Evolutionary conservation across 2,888 invertebrate genomes (phyloP), one percentile per base, ranked within the genome.

Genomic region (Rotaria sp.): DNA sequence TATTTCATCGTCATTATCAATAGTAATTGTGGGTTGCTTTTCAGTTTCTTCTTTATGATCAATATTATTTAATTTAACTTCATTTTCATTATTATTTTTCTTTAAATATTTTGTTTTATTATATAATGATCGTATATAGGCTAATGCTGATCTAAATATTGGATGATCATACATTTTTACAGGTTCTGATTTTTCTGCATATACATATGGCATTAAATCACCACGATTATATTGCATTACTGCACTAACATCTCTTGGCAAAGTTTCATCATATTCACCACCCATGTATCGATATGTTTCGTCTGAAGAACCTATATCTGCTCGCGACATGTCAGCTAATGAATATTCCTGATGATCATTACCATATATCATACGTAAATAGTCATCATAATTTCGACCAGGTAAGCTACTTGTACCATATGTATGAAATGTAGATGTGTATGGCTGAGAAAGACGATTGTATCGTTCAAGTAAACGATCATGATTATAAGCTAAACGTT

Each of bases 401-500:
- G 45, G 45, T 80, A 80, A 45, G 5, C 45, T 1, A n/a, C 45
- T 45, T 26, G 45, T 2, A n/a, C 80, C 80, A 45, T 18, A 80
- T 45, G 80, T 45, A 45, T n/a, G 45, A 80, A 45, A 80, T n/a
- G 4, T 1, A 15, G 80, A 80, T 13, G 21, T 0, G 1, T 10
- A 15, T 45, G 80, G 45, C 3, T 7, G 2, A 15, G 1, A 1
- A 41, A 80, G 11, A 45, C 13, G 26, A 45, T 15, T 26, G 5
- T 45, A 80, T 45, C 35, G 26, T 80, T 80, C 45, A 41, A 80
- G 45, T 45, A 80, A 15, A 45, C 80, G 80, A n/a, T 80, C 80
- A 45, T 80, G 80, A 80, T 80, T 80, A 45, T 80, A 80, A 45
- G 26, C 24, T 45, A 80, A 45, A 45, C 80, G 80, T n/a, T 80